Evolutionary conservation across 2,797 vertebrate genomes (phyloP).

Genomic region (Phalanger gymnotis): DNA sequence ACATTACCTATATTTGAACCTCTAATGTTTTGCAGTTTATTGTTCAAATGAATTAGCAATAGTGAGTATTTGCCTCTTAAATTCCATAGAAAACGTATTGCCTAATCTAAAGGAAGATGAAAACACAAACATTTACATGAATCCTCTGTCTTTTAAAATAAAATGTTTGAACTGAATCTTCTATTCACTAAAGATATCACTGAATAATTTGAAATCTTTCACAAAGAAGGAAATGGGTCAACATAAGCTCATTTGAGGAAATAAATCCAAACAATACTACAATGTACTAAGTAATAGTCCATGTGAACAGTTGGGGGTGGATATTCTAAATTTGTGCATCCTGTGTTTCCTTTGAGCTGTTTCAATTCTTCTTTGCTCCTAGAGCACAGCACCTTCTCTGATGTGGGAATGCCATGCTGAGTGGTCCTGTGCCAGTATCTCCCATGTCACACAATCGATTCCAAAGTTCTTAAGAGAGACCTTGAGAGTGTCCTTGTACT

Average conservation of each 20-base stretch:
- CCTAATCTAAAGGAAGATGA: not conserved
- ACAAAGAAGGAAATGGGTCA: slow-evolving; percentile 18
- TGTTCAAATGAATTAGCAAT: not conserved
- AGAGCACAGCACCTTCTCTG: too few species aligned
- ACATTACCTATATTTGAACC: not conserved
- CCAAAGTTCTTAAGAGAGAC: too few species aligned
- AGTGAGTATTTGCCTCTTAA: not conserved
- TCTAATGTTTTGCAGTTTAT: not conserved
- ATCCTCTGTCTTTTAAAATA: not conserved
- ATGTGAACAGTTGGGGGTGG: too few species aligned
- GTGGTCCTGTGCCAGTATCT: too few species aligned
- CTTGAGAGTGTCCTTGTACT: too few species aligned
- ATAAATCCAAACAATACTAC: slow-evolving; percentile 35
- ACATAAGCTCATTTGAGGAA: slow-evolving; percentile 35
- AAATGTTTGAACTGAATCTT: not conserved
- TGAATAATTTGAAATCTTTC: slow-evolving; percentile 36
- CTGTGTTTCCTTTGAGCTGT: too few species aligned
- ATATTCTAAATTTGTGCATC: too few species aligned
- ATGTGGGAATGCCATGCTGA: too few species aligned
- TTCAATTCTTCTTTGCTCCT: too few species aligned
- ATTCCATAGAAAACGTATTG: not conserved
- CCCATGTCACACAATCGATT: too few species aligned
- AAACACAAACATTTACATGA: not conserved
- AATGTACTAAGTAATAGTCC: slow-evolving; percentile 39
- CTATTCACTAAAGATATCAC: not conserved